Evolutionary conservation across 2,888 invertebrate genomes (phyloP).

Genomic region (Morpho helenor): DNA sequence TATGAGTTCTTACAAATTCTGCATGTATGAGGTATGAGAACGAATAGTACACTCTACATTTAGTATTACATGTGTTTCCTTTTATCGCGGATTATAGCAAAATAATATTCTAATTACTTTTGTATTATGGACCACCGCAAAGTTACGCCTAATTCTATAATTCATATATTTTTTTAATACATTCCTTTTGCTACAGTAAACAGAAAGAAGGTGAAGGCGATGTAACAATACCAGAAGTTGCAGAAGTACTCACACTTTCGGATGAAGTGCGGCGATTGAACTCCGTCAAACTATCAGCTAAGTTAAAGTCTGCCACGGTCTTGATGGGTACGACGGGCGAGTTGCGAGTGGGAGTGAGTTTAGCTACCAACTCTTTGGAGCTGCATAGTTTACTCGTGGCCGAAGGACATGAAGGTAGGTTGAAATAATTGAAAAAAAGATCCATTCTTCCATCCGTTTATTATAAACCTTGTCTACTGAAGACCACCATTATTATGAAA

Average conservation of each 20-base stretch:
- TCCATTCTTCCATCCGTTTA: too few species aligned
- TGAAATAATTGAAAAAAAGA: not conserved
- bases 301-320: conserved; percentile 85
- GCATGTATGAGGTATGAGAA: too few species aligned
- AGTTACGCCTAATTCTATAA: too few species aligned
- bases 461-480: too few species aligned
- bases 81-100: too few species aligned
- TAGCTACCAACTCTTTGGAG: conserved; percentile 88
- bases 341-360: conserved; percentile 81
- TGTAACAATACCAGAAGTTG: conserved; percentile 47
- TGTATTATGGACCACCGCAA: too few species aligned
- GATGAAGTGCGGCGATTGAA: conserved; percentile 87
- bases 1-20: too few species aligned
- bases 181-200: conserved; percentile 41
- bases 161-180: too few species aligned
- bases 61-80: too few species aligned
- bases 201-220: conserved; percentile 53
- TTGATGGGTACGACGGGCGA: conserved; percentile 85
- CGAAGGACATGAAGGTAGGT: conserved; percentile 78
- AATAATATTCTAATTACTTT: too few species aligned
- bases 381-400: conserved; percentile 79
- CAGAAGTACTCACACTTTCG: conserved; percentile 75
- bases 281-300: conserved; percentile 82
- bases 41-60: too few species aligned
- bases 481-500: too few species aligned